These are phyloP conservation scores for Merops nubicus DNA, from an alignment of 2,113 vertebrate genomes.

Conservation along the genomic window DNA sequence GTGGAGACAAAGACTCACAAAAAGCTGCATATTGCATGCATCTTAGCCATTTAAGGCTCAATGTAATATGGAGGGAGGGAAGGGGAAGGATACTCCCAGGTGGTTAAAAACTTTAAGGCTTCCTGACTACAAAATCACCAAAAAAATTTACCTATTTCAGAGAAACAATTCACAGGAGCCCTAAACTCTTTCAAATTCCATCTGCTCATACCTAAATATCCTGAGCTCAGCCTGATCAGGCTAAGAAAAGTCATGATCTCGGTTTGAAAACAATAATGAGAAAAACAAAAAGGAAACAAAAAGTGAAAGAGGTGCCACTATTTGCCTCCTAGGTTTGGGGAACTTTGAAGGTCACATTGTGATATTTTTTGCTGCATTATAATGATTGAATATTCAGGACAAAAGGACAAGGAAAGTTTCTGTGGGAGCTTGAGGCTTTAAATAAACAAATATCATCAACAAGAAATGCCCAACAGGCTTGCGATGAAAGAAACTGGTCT, in stretches of 20 bases:
- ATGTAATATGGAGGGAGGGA: background rate
- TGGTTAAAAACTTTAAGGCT: background rate
- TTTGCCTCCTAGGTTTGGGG: background rate
- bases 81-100: background rate
- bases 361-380: background rate
- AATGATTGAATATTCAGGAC: background rate
- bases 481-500: background rate
- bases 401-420: background rate
- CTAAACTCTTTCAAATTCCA: background rate
- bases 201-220: background rate
- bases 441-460: background rate
- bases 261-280: background rate
- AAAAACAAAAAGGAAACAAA: background rate
- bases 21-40: background rate
- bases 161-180: background rate
- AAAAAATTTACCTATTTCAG: background rate
- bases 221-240: background rate
- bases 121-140: background rate
- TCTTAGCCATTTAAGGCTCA: background rate
- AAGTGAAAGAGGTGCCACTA: background rate
- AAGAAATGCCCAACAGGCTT: background rate
- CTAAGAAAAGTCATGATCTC: background rate
- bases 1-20: background rate
- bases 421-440: background rate
- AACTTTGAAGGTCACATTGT: background rate